Conservation (phyloP, 2,113 vertebrate genomes). For the Phyllostomus discolor region DNA sequence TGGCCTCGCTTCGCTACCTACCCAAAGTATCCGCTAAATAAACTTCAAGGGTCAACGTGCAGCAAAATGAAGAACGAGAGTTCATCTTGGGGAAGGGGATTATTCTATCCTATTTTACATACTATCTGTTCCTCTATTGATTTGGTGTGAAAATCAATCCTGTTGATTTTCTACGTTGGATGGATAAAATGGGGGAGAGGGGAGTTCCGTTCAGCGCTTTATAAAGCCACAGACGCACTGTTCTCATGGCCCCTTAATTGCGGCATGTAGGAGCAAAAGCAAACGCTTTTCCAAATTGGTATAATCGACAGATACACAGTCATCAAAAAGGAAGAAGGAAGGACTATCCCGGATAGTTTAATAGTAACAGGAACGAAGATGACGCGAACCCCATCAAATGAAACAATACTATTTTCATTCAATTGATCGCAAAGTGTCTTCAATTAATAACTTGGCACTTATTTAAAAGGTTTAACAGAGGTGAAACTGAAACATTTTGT, state of each 20-base stretch:
- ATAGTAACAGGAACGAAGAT: conserved; percentile 73
- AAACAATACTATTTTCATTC: conserved; percentile 77
- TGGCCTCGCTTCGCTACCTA: neutral
- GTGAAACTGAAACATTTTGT: conserved; percentile 84
- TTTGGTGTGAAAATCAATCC: conserved; percentile 7
- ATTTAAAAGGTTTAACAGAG: conserved; percentile 79
- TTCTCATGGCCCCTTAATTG: neutral
- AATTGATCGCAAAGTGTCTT: conserved; percentile 81
- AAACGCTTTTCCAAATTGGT: neutral
- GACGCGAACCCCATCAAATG: conserved; percentile 64
- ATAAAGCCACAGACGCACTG: neutral
- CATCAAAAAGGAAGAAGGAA: conserved; percentile 50
- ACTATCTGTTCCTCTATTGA: neutral
- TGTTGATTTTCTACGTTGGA: neutral
- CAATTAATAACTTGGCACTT: conserved; percentile 84
- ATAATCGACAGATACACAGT: neutral
- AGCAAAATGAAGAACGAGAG: neutral
- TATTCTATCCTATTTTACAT: neutral
- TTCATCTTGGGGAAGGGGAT: neutral
- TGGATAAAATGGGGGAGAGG: neutral
- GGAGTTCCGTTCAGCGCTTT: neutral
- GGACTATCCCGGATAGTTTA: conserved; percentile 63
- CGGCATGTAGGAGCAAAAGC: neutral
- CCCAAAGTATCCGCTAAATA: neutral
- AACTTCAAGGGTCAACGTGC: neutral